phyloP scores from a whole-genome alignment of 2,113 vertebrate species.

The Oxygymnocypris stewartii region DNA sequence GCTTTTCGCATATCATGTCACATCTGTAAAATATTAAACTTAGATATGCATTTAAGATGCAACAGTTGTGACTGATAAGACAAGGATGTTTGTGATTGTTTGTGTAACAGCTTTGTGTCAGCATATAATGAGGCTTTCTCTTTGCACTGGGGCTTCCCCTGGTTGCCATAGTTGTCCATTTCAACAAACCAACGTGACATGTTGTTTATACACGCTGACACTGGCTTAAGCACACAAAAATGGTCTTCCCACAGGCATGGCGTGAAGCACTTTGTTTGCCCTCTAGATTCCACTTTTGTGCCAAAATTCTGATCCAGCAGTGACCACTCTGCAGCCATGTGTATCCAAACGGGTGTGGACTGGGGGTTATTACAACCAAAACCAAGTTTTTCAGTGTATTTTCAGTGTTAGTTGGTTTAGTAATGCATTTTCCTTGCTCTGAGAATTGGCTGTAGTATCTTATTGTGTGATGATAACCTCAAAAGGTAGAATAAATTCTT shows the following conservation, averaged over 20 bases:
- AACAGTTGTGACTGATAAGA: neutral
- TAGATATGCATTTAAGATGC: neutral
- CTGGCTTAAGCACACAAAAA: slow-evolving; percentile 6
- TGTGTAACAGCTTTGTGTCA: neutral
- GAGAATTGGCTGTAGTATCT: neutral
- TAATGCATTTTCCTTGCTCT: neutral
- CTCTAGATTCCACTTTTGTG: neutral
- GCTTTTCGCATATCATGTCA: neutral
- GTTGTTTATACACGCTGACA: neutral
- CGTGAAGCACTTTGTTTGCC: neutral
- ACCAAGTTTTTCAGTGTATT: neutral
- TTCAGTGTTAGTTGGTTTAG: neutral
- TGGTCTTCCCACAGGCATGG: neutral
- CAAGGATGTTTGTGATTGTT: neutral
- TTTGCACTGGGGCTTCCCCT: neutral
- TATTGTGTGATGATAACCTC: neutral
- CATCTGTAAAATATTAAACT: neutral
- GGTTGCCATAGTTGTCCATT: neutral
- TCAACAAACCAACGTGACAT: neutral
- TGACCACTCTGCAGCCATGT: neutral
- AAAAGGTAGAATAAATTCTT: neutral
- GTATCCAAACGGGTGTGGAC: neutral
- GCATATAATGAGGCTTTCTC: neutral
- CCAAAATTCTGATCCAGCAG: slow-evolving; percentile 7
- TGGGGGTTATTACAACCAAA: neutral